These are phyloP conservation scores for Drosophila lacicola DNA, from an alignment of 2,888 invertebrate genomes.

Conservation along the genomic window DNA sequence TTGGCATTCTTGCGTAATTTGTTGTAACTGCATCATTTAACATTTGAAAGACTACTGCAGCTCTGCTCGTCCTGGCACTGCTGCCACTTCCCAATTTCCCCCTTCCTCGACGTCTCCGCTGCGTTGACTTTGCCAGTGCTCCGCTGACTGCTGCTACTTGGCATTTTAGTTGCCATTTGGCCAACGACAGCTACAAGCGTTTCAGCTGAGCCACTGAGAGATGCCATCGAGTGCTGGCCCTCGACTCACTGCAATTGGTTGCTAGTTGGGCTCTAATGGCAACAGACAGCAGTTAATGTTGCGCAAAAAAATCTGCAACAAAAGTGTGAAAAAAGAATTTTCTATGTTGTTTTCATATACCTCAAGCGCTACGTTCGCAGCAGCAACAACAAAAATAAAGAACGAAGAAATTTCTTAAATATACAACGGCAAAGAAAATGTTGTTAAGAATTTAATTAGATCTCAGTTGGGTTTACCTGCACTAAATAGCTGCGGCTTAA, in stretches of 20 bases:
- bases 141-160: slow-evolving; percentile 36
- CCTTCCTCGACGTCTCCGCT: slow-evolving; percentile 4
- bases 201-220: slow-evolving; percentile 35
- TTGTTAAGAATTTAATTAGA: slow-evolving; percentile 58
- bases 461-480: slow-evolving; percentile 25
- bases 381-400: neutral
- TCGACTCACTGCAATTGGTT: slow-evolving; percentile 55
- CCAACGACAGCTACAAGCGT: slow-evolving; percentile 51
- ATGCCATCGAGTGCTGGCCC: slow-evolving; percentile 40
- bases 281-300: slow-evolving; percentile 76
- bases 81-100: slow-evolving; percentile 9
- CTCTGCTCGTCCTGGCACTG: slow-evolving; percentile 13
- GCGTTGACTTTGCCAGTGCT: slow-evolving; percentile 23
- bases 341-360: slow-evolving; percentile 20
- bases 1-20: slow-evolving; percentile 65
- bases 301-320: slow-evolving; percentile 49
- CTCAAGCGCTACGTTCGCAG: slow-evolving; percentile 8
- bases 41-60: slow-evolving; percentile 68
- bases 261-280: slow-evolving; percentile 70
- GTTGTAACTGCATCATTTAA: slow-evolving; percentile 76
- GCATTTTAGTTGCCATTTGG: slow-evolving; percentile 70
- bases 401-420: slow-evolving; percentile 5
- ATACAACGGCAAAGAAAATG: slow-evolving; percentile 25
- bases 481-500: slow-evolving; percentile 26
- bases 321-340: slow-evolving; percentile 63